Conservation (phyloP, 2,888 invertebrate species). For the Epistrophe eligans region DNA sequence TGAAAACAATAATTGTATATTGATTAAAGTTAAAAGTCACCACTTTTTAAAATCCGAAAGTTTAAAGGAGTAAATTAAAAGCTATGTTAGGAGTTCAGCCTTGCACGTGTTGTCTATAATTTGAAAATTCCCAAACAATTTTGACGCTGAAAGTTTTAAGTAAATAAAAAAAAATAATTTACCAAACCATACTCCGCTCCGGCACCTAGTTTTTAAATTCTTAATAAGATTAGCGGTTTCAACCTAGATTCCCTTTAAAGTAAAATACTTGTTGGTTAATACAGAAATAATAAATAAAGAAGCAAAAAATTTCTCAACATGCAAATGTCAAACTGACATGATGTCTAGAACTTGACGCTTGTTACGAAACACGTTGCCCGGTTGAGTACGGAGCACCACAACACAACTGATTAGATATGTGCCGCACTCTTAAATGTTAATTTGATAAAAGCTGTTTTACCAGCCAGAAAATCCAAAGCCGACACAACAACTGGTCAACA, state of each 20-base stretch:
- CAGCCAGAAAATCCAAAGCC: constrained; percentile 42
- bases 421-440: constrained; percentile 67
- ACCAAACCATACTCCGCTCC: no score
- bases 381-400: constrained; percentile 47
- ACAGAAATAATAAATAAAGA: background rate
- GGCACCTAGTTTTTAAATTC: no score
- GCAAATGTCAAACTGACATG: constrained; percentile 62
- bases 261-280: background rate
- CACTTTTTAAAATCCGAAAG: no score
- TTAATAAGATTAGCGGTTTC: no score
- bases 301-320: constrained; percentile 21
- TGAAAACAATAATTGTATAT: no score
- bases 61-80: no score
- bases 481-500: constrained; percentile 44
- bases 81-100: no score
- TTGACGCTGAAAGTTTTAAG: no score
- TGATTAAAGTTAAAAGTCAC: no score
- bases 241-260: background rate
- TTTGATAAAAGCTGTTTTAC: constrained; percentile 63
- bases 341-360: constrained; percentile 53
- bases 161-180: no score
- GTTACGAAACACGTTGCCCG: constrained; percentile 29
- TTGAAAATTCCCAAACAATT: no score
- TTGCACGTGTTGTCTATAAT: no score
- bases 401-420: constrained; percentile 67